Evolutionary conservation across 92 coral and sea anemone species (phyloP), one percentile per base, ranked within the genome.

Genomic region (Palythoa grandiflora): DNA sequence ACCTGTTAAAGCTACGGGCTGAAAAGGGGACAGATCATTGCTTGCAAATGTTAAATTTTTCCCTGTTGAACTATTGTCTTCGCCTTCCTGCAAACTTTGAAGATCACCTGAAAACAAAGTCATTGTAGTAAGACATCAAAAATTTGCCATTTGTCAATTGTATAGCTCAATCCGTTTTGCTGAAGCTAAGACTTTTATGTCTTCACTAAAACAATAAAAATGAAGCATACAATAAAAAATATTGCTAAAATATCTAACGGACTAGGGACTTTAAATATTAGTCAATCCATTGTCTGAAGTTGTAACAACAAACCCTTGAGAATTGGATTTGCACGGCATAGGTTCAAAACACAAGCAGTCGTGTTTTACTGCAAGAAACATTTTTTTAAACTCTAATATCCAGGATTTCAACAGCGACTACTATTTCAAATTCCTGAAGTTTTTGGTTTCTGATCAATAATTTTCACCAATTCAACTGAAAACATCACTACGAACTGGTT

Each of bases 31-130:
- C 0, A 98, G 99, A 61, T 97, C 99, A 71, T 94, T 98, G 55
- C 92, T 97, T 2, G 99, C 96, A 88, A 95, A 97, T 5, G 99
- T 94, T 3, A 98, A 97, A 38, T 96, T 92, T 73, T 94, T 93
- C 93, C 91, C 89, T 19, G 97, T 94, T 66, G 92, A 87, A 35
- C 89, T 90, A 66, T 92, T 93, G 76, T 93, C 98, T 40, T 89
- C 89, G 47, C 91, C 91, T 47, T 87, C 84, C 71, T 85, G 91
- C 47, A 93, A 35, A 68, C 92, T 89, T 50, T 92, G 89, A 19
- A 97, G 83, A 78, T 97, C 99, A 88, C 96, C 99, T 96, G 75
- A 1, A 40, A 16, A 44, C 35, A 35, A 15, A 47, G 3, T 36
- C n/a, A 12, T 40, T 12, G 48, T 14, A 6, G 4, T 14, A 68